Evolutionary conservation across 2,113 vertebrate species (phyloP).

Genomic region (Oreochromis tanganicae): DNA sequence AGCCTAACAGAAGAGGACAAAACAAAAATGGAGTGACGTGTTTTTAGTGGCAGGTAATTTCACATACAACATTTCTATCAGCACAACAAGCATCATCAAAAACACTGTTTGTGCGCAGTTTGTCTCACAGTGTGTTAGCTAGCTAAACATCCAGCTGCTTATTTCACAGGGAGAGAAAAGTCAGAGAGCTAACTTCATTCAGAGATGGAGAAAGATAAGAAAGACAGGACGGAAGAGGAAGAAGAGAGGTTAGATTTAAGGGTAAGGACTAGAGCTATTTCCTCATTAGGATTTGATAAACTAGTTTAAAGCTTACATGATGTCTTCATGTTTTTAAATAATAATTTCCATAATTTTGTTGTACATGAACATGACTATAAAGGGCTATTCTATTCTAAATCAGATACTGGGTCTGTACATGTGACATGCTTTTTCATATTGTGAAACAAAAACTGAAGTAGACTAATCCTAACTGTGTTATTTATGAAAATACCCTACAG

Average conservation of each 20-base stretch:
- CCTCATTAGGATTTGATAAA: neutral
- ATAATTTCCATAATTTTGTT: neutral
- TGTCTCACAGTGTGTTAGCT: neutral
- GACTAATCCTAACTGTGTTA: neutral
- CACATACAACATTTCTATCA: neutral
- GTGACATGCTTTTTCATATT: neutral
- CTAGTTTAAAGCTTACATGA: neutral
- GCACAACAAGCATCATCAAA: neutral
- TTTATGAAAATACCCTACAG: neutral
- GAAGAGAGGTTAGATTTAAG: neutral
- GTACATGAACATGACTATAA: neutral
- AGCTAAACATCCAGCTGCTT: neutral
- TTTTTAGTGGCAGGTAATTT: neutral
- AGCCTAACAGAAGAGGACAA: neutral
- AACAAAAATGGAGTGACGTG: neutral
- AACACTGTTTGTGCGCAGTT: neutral
- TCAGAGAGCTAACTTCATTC: neutral
- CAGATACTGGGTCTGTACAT: neutral
- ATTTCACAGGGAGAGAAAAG: neutral
- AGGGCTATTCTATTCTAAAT: neutral
- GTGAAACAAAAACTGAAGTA: neutral
- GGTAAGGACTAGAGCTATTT: neutral
- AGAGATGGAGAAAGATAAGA: neutral
- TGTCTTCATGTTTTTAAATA: neutral
- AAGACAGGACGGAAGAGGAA: neutral